phyloP scores from a whole-genome alignment of 2,797 vertebrate species.

The Sciaenops ocellatus region DNA sequence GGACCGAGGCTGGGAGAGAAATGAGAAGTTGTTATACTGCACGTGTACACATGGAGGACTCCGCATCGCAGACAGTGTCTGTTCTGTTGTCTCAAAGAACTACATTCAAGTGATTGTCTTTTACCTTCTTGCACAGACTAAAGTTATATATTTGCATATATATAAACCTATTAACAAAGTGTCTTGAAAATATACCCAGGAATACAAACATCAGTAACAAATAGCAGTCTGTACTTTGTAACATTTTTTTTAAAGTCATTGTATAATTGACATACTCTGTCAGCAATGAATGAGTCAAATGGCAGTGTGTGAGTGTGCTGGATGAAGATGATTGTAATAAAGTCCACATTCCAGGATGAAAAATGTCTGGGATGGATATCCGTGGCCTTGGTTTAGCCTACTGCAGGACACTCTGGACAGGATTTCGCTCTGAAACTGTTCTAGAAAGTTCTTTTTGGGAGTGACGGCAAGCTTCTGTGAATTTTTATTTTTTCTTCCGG shows the following conservation, averaged over 20 bases:
- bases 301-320: constrained; percentile 63
- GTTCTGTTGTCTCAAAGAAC: constrained; percentile 77
- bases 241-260: constrained; percentile 62
- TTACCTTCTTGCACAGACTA: constrained; percentile 89
- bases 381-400: constrained; percentile 80
- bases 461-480: constrained; percentile 69
- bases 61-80: constrained; percentile 60
- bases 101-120: constrained; percentile 87
- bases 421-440: constrained; percentile 57
- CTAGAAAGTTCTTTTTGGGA: constrained; percentile 44
- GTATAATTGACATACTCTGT: constrained; percentile 70
- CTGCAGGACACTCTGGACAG: constrained; percentile 68
- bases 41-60: constrained; percentile 72
- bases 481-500: constrained; percentile 32
- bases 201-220: constrained; percentile 84
- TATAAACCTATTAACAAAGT: constrained; percentile 88
- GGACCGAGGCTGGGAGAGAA: constrained; percentile 42
- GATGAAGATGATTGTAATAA: constrained; percentile 82
- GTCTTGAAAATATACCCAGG: constrained; percentile 89
- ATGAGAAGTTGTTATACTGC: constrained; percentile 58
- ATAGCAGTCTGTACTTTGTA: constrained; percentile 84
- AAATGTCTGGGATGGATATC: constrained; percentile 77
- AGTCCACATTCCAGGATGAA: constrained; percentile 82
- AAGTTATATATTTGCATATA: constrained; percentile 85
- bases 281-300: constrained; percentile 67